Conservation (phyloP, 1,140 invertebrate species). For the Drosophila triauraria region DNA sequence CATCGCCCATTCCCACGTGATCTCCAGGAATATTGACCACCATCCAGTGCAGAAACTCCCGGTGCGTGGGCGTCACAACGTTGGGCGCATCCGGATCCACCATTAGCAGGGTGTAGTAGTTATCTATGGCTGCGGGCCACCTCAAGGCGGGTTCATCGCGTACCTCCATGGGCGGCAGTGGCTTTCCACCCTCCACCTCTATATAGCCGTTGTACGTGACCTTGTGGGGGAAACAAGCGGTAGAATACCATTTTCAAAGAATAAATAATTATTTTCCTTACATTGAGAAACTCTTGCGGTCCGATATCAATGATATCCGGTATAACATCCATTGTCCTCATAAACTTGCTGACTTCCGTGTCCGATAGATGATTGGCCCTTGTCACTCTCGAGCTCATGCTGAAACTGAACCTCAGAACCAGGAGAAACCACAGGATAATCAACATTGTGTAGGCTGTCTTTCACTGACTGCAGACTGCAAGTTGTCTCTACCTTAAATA, state of each 20-base stretch:
- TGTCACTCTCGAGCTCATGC: neutral
- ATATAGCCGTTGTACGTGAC: slow-evolving; percentile 86
- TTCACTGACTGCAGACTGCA: neutral
- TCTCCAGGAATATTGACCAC: slow-evolving; percentile 95
- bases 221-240: slow-evolving; percentile 22
- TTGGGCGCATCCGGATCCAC: slow-evolving; percentile 88
- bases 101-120: slow-evolving; percentile 92
- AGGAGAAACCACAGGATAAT: slow-evolving; percentile 9
- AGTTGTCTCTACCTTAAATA: slow-evolving; percentile 29
- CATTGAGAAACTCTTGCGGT: slow-evolving; percentile 78
- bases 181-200: slow-evolving; percentile 88
- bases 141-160: slow-evolving; percentile 89
- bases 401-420: neutral
- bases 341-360: slow-evolving; percentile 64
- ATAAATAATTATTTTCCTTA: neutral
- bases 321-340: slow-evolving; percentile 68
- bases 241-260: no score
- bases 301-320: slow-evolving; percentile 77
- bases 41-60: slow-evolving; percentile 97
- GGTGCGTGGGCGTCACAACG: slow-evolving; percentile 89
- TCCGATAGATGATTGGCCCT: slow-evolving; percentile 23
- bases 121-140: slow-evolving; percentile 87
- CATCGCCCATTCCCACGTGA: slow-evolving; percentile 90
- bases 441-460: slow-evolving; percentile 19
- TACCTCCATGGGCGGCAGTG: slow-evolving; percentile 89